phyloP scores from a whole-genome alignment of 1,140 invertebrate species.

The Agrypnia vestita region DNA sequence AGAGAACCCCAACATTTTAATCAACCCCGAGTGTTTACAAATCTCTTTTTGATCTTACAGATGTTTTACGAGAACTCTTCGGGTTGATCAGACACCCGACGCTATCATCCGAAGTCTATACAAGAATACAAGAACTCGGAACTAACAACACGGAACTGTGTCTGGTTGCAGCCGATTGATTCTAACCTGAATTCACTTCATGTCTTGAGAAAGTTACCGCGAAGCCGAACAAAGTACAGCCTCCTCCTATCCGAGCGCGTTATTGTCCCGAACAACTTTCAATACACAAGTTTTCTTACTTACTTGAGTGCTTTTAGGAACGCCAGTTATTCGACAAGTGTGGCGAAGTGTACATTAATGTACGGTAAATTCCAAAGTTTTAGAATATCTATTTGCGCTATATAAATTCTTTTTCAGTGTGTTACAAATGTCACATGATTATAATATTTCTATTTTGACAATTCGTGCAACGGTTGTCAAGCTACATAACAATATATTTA shows the following conservation, averaged over 20 bases:
- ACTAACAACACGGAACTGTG: too few relatives aligned
- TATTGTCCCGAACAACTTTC: slow-evolving; percentile 17
- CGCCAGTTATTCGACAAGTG: neutral
- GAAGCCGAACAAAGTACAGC: neutral
- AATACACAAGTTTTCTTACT: slow-evolving; percentile 17
- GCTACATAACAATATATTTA: too few relatives aligned
- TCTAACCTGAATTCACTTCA: slow-evolving; percentile 10
- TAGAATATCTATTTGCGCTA: neutral
- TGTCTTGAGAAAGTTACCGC: slow-evolving; percentile 5
- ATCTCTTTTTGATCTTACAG: too few relatives aligned
- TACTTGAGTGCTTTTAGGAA: slow-evolving; percentile 2
- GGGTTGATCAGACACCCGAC: too few relatives aligned
- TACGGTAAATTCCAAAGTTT: neutral
- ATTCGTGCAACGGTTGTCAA: neutral
- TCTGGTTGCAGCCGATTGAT: slow-evolving; percentile 25
- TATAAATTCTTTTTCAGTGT: too few relatives aligned
- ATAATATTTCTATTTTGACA: neutral
- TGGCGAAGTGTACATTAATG: neutral
- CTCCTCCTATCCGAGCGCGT: neutral
- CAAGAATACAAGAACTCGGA: too few relatives aligned
- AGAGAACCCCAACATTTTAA: too few relatives aligned
- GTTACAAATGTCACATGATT: neutral
- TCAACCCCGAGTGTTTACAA: too few relatives aligned
- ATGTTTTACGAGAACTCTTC: too few relatives aligned
- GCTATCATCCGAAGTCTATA: too few relatives aligned